These are phyloP conservation scores for Aphelinus certus DNA, from an alignment of 1,140 invertebrate species.

Conservation along the genomic window DNA sequence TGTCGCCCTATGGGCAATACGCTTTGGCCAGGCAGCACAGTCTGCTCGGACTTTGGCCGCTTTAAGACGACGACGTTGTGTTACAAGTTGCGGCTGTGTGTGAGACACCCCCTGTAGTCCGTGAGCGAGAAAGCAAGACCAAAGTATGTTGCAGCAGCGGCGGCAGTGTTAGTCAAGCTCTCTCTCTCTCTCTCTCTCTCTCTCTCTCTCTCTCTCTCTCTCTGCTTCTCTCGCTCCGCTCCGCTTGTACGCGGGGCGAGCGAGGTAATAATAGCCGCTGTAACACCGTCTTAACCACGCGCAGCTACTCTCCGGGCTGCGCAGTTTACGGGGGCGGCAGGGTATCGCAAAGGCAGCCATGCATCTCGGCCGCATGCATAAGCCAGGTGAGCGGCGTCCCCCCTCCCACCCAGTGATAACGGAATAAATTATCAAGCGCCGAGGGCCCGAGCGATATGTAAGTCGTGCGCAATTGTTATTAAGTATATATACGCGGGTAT, in stretches of 20 bases:
- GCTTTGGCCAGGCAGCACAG: neutral
- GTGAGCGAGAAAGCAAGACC: constrained; percentile 11
- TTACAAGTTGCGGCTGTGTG: no score
- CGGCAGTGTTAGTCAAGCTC: neutral
- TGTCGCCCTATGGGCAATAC: constrained; percentile 27
- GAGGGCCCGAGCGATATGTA: neutral
- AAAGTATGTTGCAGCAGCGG: neutral
- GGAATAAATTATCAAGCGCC: constrained; percentile 33
- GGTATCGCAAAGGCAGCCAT: constrained; percentile 18
- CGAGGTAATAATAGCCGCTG: constrained; percentile 34
- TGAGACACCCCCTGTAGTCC: neutral
- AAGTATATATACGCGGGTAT: neutral
- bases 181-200: constrained; percentile 3
- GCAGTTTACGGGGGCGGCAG: constrained; percentile 22
- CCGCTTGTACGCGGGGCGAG: neutral
- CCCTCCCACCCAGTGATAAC: neutral
- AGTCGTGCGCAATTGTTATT: constrained; percentile 29
- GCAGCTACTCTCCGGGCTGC: constrained; percentile 20
- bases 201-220: neutral
- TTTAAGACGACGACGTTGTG: constrained; percentile 16
- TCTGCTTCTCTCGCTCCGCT: neutral
- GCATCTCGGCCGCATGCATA: no score
- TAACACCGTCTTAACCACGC: constrained; percentile 34
- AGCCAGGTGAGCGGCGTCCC: no score
- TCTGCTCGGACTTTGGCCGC: constrained; percentile 30